A percentile compares a stretch with the other conserved stretches of the same genome.
These are phyloP conservation scores for Euleptes europaea DNA, from an alignment of 2,113 vertebrate genomes.

Conservation along the genomic window DNA sequence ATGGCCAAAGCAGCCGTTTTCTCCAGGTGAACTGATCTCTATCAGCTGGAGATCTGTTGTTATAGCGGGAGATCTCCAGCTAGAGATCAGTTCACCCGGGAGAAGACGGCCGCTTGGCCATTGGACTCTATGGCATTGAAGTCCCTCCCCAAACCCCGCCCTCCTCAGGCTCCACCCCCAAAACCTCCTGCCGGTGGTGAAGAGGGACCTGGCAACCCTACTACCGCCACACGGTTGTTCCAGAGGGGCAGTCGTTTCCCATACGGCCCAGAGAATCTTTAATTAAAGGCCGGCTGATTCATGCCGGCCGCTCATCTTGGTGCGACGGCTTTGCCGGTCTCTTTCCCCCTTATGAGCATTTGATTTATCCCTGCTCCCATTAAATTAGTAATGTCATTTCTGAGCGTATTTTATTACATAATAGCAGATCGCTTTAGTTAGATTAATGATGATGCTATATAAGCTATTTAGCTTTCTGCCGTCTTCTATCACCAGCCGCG, in stretches of 20 bases:
- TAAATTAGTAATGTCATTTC: slow-evolving; percentile 25
- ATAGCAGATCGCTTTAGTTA: slow-evolving; percentile 9
- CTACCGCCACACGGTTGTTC: no score
- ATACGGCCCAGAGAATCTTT: not conserved
- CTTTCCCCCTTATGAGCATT: not conserved
- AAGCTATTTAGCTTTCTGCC: slow-evolving; percentile 28
- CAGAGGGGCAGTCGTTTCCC: not conserved
- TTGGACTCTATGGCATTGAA: no score
- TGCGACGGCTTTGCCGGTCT: not conserved
- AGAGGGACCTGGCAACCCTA: no score
- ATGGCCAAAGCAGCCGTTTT: no score
- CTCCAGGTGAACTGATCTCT: no score
- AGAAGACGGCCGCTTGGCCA: no score
- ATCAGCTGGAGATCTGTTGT: no score
- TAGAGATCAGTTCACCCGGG: no score
- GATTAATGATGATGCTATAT: slow-evolving; percentile 29
- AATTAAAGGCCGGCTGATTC: not conserved
- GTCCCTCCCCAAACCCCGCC: no score
- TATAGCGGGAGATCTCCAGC: no score
- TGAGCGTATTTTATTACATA: slow-evolving; percentile 19
- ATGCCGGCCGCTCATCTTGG: not conserved
- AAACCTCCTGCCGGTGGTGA: no score
- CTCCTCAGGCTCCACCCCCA: no score
- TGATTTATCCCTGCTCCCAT: slow-evolving; percentile 25
- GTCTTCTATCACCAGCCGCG: not conserved